Evolutionary conservation across 2,797 vertebrate genomes (phyloP).

Genomic region (Neosilurus mollespiculum): DNA sequence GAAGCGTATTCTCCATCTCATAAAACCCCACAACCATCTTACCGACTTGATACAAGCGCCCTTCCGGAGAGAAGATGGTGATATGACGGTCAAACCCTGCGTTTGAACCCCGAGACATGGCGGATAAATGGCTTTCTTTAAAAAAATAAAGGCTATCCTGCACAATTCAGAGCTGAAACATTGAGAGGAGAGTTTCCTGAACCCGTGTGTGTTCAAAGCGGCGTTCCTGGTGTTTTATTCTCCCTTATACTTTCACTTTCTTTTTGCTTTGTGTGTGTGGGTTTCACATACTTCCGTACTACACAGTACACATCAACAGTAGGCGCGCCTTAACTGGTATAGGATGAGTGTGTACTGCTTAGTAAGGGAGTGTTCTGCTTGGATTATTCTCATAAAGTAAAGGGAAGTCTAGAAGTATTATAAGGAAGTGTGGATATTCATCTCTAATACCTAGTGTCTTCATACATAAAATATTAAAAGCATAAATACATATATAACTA

Average conservation of each 20-base stretch:
- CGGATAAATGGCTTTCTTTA: background rate
- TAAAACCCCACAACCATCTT: conserved; percentile 21
- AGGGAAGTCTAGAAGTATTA: background rate
- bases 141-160: conserved; percentile 27
- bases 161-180: background rate
- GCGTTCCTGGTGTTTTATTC: background rate
- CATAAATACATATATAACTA: background rate
- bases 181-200: background rate
- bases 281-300: conserved; percentile 7
- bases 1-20: background rate
- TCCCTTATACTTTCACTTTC: conserved; percentile 31
- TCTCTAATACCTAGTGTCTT: background rate
- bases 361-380: background rate
- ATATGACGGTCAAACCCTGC: conserved; percentile 82
- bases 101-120: conserved; percentile 78
- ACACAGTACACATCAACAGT: background rate
- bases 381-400: background rate
- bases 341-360: background rate
- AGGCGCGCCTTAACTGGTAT: background rate
- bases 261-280: background rate
- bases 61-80: conserved; percentile 81
- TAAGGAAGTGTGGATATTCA: background rate
- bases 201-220: background rate
- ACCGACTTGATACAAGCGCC: conserved; percentile 83
- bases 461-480: background rate